Conservation (phyloP, 2,113 vertebrate species). For the Morone chrysops region DNA sequence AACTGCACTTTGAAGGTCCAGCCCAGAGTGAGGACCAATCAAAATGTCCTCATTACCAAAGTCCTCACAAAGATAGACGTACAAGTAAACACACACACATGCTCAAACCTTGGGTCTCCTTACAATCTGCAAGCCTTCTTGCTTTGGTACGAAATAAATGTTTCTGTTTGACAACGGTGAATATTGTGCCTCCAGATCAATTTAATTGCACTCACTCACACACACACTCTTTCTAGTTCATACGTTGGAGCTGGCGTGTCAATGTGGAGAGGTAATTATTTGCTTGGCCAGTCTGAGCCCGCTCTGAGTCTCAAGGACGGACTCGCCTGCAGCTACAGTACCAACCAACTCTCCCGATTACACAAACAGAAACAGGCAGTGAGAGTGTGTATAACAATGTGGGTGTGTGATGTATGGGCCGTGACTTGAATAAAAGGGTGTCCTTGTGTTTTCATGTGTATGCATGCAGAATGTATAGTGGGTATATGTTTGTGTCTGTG, state of each 20-base stretch:
- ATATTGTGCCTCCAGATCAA: slow-evolving; percentile 42
- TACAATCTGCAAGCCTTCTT: slow-evolving; percentile 14
- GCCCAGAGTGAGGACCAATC: too few relatives aligned
- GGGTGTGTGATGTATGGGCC: slow-evolving; percentile 16
- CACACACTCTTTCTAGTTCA: slow-evolving; percentile 21
- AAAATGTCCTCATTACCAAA: neutral
- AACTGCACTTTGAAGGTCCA: neutral
- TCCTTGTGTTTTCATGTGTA: slow-evolving; percentile 44
- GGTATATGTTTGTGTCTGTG: slow-evolving; percentile 3
- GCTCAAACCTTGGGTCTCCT: slow-evolving; percentile 10
- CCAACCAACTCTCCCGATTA: slow-evolving; percentile 43
- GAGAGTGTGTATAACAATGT: neutral
- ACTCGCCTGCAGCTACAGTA: slow-evolving; percentile 53
- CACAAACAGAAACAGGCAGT: slow-evolving; percentile 41
- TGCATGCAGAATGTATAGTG: slow-evolving; percentile 57
- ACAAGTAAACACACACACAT: slow-evolving; percentile 6
- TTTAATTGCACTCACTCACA: slow-evolving; percentile 30
- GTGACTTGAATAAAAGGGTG: slow-evolving; percentile 53
- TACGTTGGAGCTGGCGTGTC: slow-evolving; percentile 47
- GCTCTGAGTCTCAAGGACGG: slow-evolving; percentile 75
- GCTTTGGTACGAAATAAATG: slow-evolving; percentile 27
- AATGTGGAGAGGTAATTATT: slow-evolving; percentile 76
- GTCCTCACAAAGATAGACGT: neutral
- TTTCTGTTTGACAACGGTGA: slow-evolving; percentile 29
- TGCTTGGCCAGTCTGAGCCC: slow-evolving; percentile 74